Base-by-base conservation (phyloP, 2,888 invertebrate species). In the Leucoma salicis region DNA sequence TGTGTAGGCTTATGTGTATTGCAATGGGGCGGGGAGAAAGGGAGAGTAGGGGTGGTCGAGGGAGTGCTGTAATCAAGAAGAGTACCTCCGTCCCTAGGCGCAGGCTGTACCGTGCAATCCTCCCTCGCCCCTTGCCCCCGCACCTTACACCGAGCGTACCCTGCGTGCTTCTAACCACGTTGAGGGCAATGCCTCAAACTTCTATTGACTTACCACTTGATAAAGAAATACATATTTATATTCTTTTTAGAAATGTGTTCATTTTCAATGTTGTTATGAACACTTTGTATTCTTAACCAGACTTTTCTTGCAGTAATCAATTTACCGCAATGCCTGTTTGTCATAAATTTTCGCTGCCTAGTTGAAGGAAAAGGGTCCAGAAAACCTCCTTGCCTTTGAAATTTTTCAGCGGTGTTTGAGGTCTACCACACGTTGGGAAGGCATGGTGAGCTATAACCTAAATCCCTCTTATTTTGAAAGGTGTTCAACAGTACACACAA, bases 41-140 rank as follows among this genome's bases (percentile, higher is more conserved):
- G 59, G 57, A 52, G 61, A 67, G 73, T 76, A 79, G 78, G 65
- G 78, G 71, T 70, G 58, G 56, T 50, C 61, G 68, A 74, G 77
- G 79, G 78, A 64, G 78, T 72, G 75, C 80, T 78, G 88, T 90
- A 90, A 90, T 90, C 90, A 90, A 90, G 89, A 85, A 88, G 89
- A 90, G 90, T 90, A 89, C 82, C 78, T 73, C 71, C 82, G 86
- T 87, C 89, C 89, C 87, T 63, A 77, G 85, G 78, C 82, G 72
- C 74, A 58, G 62, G 66, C 71, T 61, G 61, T 59, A 58, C 62
- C 48, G 53, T 45, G 42, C 57, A 31, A 25, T 38, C 46, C 47
- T 35, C 21, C 57, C 50, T 58, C 80, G 85, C 86, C 88, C 11
- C n/a, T 11, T 2, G 24, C 14, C 34, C 34, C 8, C 34, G 14